A percentile compares a stretch with the other conserved stretches of the same genome.
phyloP scores from a whole-genome alignment of 92 coral and sea anemone species.

The Heliopora coerulea region DNA sequence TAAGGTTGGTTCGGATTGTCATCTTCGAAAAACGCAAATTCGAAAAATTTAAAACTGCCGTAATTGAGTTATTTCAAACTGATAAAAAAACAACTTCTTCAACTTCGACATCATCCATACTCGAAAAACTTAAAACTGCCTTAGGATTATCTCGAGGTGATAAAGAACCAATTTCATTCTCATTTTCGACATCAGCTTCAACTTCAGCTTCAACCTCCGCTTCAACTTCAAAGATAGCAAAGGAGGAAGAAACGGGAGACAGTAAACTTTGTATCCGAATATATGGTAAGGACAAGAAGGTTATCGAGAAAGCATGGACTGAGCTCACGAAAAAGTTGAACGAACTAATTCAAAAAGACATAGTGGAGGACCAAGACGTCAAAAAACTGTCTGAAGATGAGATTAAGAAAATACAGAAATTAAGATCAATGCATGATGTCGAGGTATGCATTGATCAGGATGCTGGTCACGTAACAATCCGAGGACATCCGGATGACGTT shows the following conservation, averaged over 20 bases:
- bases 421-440: background rate
- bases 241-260: too few relatives aligned
- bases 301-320: constrained; percentile 15
- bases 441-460: background rate
- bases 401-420: background rate
- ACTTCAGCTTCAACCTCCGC: background rate
- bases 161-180: too few relatives aligned
- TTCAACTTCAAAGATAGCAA: background rate
- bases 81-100: background rate
- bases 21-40: constrained; percentile 10
- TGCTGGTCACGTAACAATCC: background rate
- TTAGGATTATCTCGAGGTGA: too few relatives aligned
- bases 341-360: background rate
- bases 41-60: background rate
- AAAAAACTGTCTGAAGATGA: background rate
- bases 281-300: background rate
- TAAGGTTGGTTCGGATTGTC: constrained; percentile 21
- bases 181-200: too few relatives aligned
- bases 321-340: constrained; percentile 7
- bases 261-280: background rate
- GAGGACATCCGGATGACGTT: constrained; percentile 8
- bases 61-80: too few relatives aligned
- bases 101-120: background rate
- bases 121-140: too few relatives aligned
- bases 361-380: background rate